A percentile compares a stretch with the other conserved stretches of the same genome.
Conservation (phyloP, 2,888 invertebrate species). For the Phyto melanocephala region DNA sequence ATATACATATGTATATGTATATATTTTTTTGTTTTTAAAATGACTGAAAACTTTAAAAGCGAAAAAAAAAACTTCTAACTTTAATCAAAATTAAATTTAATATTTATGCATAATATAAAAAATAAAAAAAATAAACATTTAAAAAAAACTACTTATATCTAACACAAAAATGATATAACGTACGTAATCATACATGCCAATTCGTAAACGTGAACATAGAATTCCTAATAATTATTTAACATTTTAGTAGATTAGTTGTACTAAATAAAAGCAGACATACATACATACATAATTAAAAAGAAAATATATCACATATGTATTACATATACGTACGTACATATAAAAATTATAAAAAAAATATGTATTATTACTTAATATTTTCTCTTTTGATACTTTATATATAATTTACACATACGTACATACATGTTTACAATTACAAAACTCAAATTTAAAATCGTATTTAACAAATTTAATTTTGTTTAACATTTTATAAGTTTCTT, state of each 20-base stretch:
- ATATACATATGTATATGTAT: no score
- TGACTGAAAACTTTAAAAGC: constrained; percentile 48
- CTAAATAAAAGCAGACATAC: not conserved
- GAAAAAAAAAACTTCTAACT: constrained; percentile 15
- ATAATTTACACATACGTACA: not conserved
- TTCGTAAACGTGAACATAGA: constrained; percentile 44
- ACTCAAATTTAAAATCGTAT: not conserved
- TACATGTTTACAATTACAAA: not conserved
- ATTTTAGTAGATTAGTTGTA: constrained; percentile 17
- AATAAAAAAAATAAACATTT: not conserved
- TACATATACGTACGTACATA: not conserved
- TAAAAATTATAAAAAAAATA: no score
- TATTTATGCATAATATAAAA: not conserved
- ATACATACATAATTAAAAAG: not conserved
- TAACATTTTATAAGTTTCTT: not conserved
- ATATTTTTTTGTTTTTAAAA: constrained; percentile 47
- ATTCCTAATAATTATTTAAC: constrained; percentile 52
- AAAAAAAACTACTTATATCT: not conserved
- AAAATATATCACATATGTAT: not conserved
- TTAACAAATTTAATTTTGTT: constrained; percentile 21
- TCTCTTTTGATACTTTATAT: not conserved
- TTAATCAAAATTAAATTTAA: constrained; percentile 52
- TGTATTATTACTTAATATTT: not conserved
- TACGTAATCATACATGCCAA: constrained; percentile 42
- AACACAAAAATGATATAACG: not conserved